A percentile compares a stretch with the other conserved stretches of the same genome.
Evolutionary conservation across 2,797 vertebrate genomes (phyloP).

Genomic region (Podargus strigoides): DNA sequence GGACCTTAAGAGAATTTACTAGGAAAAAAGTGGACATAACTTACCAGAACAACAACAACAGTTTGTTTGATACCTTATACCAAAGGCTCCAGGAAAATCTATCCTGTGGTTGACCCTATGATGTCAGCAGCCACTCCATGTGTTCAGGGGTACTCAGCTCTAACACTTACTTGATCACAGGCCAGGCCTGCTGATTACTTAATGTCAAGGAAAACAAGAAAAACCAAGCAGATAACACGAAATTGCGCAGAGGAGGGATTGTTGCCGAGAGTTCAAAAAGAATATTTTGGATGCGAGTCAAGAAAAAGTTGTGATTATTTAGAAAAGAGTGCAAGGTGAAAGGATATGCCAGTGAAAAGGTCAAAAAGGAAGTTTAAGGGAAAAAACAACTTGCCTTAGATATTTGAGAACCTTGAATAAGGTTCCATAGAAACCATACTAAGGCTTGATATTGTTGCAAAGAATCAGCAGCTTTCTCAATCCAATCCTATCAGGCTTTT

Average conservation of each 20-base stretch:
- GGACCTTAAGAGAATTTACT: background rate
- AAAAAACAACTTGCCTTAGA: conserved; percentile 19
- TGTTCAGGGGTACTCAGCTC: background rate
- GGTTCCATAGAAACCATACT: too few relatives aligned
- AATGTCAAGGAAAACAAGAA: conserved; percentile 61
- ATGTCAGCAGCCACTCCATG: conserved; percentile 30
- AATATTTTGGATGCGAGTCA: conserved; percentile 42
- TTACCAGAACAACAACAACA: background rate
- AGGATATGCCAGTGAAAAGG: conserved; percentile 4
- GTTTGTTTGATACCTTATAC: background rate
- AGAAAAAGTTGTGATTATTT: conserved; percentile 53
- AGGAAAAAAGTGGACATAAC: background rate
- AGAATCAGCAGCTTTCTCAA: conserved; percentile 18
- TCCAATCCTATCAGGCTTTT: background rate
- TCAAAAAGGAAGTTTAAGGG: conserved; percentile 49
- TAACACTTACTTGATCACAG: conserved; percentile 26
- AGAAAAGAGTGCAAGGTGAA: background rate
- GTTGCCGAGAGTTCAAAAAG: conserved; percentile 60
- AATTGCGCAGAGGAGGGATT: conserved; percentile 17
- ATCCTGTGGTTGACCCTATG: conserved; percentile 13
- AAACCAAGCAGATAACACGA: conserved; percentile 28
- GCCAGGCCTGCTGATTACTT: conserved; percentile 49
- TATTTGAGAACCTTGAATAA: conserved; percentile 40
- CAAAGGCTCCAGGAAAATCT: background rate
- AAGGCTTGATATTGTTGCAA: background rate